These are phyloP conservation scores for Lepus europaeus DNA, from an alignment of 2,113 vertebrate genomes.

Conservation along the genomic window DNA sequence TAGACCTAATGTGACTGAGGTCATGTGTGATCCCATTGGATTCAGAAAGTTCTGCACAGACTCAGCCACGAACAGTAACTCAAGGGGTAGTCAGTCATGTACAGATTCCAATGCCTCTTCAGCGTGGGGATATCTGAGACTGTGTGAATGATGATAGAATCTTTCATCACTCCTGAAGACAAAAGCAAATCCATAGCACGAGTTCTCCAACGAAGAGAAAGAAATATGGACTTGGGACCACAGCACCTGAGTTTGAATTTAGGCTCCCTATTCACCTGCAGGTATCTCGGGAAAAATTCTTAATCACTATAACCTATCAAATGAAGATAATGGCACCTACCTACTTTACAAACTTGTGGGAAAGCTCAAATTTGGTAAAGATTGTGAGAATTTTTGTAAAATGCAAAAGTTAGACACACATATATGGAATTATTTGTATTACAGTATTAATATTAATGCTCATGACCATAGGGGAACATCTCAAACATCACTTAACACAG, in stretches of 20 bases:
- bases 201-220: neutral
- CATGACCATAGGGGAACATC: neutral
- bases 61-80: neutral
- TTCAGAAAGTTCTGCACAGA: neutral
- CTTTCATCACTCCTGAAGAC: neutral
- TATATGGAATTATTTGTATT: neutral
- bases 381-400: constrained; percentile 40
- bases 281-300: neutral
- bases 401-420: neutral
- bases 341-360: neutral
- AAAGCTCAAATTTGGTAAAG: constrained; percentile 22
- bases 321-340: neutral
- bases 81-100: neutral
- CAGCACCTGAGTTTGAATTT: neutral
- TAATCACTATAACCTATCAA: neutral
- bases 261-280: neutral
- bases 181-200: neutral
- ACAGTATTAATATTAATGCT: neutral
- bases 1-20: neutral
- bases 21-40: neutral
- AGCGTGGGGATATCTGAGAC: no score
- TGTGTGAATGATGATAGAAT: neutral
- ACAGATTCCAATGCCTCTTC: neutral
- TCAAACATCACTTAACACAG: neutral
- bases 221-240: neutral